phyloP scores from a whole-genome alignment of 2,797 vertebrate species.

The Balearica regulorum region DNA sequence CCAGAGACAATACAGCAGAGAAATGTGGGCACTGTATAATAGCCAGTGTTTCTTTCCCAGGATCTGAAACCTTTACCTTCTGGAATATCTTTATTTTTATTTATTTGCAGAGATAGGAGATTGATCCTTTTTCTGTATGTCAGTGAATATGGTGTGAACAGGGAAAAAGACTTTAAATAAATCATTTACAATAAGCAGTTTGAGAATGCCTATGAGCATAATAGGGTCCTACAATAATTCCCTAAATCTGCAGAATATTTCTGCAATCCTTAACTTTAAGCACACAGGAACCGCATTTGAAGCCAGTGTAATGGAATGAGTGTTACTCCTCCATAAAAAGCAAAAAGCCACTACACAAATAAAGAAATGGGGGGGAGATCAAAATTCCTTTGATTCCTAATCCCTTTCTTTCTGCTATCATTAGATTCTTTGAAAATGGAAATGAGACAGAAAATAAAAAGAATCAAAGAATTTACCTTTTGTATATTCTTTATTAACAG shows the following conservation, averaged over 20 bases:
- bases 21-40: neutral
- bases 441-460: neutral
- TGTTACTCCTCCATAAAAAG: neutral
- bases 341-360: fast-evolving
- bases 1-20: neutral
- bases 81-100: neutral
- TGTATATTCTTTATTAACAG: neutral
- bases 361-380: neutral
- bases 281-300: neutral
- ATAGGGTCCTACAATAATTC: neutral
- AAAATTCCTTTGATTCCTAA: neutral
- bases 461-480: neutral
- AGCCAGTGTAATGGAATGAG: neutral
- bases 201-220: neutral
- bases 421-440: neutral
- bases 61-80: neutral
- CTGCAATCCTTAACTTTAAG: neutral
- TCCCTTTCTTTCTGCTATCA: neutral
- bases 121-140: neutral
- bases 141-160: neutral
- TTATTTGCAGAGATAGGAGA: neutral
- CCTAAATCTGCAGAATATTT: neutral
- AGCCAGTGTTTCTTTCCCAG: neutral
- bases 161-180: neutral
- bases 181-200: neutral